These are phyloP conservation scores for Helogale parvula DNA, from an alignment of 2,113 vertebrate genomes.

Conservation along the genomic window DNA sequence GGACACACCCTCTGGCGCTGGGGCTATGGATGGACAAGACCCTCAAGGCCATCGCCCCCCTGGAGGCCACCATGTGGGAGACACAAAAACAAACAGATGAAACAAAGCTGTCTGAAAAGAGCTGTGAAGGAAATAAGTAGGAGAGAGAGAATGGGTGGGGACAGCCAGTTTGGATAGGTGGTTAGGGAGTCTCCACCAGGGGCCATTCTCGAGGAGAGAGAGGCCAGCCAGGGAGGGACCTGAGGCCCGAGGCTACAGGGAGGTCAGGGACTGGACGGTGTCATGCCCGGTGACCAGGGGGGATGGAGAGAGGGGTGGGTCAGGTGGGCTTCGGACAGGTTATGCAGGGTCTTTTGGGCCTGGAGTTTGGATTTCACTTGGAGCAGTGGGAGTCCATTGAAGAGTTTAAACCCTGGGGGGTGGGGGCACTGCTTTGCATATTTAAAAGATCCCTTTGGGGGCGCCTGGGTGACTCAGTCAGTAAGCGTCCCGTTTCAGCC, in stretches of 20 bases:
- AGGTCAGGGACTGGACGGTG: neutral
- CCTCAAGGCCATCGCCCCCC: neutral
- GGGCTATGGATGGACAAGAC: neutral
- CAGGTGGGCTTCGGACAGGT: neutral
- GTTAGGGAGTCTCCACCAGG: neutral
- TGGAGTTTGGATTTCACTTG: neutral
- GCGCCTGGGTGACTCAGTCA: too few species aligned
- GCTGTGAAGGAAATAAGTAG: neutral
- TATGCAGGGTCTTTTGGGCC: neutral
- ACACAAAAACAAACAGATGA: neutral
- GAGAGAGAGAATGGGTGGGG: neutral
- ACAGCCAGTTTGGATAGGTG: neutral
- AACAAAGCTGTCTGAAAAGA: neutral
- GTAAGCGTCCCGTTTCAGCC: too few species aligned
- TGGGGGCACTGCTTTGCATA: conserved; percentile 32
- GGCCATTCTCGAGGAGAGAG: neutral
- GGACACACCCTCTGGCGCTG: neutral
- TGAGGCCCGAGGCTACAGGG: neutral
- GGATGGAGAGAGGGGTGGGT: too few species aligned
- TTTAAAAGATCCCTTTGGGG: conserved; percentile 30
- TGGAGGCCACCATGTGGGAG: neutral
- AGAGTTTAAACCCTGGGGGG: neutral
- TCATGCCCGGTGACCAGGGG: neutral
- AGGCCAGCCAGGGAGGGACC: neutral
- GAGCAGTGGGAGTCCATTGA: neutral